Evolutionary conservation across 2,888 invertebrate genomes (phyloP).

Genomic region (Apocheima hispidaria): DNA sequence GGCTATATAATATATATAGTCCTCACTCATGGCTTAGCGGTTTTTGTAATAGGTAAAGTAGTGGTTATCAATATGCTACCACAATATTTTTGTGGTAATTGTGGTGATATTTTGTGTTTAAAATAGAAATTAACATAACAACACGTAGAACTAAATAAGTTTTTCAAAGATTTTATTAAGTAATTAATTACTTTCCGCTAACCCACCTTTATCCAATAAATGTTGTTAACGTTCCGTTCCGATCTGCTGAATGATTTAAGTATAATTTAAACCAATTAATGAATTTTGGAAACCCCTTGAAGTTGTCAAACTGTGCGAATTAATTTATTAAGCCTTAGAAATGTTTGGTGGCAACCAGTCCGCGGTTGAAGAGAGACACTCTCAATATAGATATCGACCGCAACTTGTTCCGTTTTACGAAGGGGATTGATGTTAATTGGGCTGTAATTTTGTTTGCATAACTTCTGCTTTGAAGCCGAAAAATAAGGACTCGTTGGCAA

Average conservation of each 20-base stretch:
- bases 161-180: slow-evolving; percentile 63
- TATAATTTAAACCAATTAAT: slow-evolving; percentile 71
- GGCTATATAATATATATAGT: too few relatives aligned
- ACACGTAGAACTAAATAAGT: slow-evolving; percentile 31
- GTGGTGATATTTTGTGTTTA: too few relatives aligned
- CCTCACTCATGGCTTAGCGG: too few relatives aligned
- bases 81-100: too few relatives aligned
- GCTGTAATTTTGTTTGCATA: slow-evolving; percentile 32
- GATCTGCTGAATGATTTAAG: slow-evolving; percentile 68
- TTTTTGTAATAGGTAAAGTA: too few relatives aligned
- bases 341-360: slow-evolving; percentile 29
- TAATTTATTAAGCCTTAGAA: slow-evolving; percentile 59
- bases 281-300: slow-evolving; percentile 59
- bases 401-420: slow-evolving; percentile 30
- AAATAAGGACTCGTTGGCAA: slow-evolving; percentile 17
- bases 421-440: slow-evolving; percentile 29
- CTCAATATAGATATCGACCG: slow-evolving; percentile 22
- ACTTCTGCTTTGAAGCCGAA: slow-evolving; percentile 29
- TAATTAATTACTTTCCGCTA: slow-evolving; percentile 66
- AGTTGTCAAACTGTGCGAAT: slow-evolving; percentile 62
- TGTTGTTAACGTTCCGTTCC: slow-evolving; percentile 58
- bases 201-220: slow-evolving; percentile 59
- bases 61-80: too few relatives aligned
- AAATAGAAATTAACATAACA: not conserved
- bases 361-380: slow-evolving; percentile 25